A percentile compares a stretch with the other conserved stretches of the same genome.
Evolutionary conservation across 2,113 vertebrate genomes (phyloP).

Genomic region (Dendropsophus ebraccatus): DNA sequence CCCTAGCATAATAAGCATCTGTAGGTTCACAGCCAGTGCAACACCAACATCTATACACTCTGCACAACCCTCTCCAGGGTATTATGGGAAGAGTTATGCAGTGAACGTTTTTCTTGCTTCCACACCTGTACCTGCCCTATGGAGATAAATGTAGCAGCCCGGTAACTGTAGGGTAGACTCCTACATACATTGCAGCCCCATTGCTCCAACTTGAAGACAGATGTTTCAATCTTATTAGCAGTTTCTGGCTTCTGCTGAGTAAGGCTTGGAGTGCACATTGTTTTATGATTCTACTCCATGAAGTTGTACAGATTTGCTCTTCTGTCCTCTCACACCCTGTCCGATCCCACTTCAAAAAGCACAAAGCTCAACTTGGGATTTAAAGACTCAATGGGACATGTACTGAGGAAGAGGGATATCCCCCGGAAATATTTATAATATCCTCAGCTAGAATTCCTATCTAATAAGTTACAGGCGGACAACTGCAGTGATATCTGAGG

Average conservation of each 20-base stretch:
- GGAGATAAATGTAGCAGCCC: not conserved
- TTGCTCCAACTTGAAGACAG: conserved; percentile 1
- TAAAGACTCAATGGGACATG: conserved; percentile 42
- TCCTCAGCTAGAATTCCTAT: conserved; percentile 41
- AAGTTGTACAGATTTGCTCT: conserved; percentile 35
- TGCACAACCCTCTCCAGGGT: not conserved
- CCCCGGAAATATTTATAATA: conserved; percentile 47
- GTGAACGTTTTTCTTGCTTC: not conserved
- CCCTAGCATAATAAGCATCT: not conserved
- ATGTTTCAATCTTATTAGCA: conserved; percentile 10
- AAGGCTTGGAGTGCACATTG: not conserved
- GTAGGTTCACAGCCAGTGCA: not conserved
- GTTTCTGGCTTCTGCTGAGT: conserved; percentile 28
- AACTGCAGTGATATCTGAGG: conserved; percentile 13
- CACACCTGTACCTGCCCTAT: not conserved
- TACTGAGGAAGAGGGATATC: conserved; percentile 40
- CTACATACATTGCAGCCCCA: not conserved
- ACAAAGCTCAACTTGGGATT: conserved; percentile 47
- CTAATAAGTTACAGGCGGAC: conserved; percentile 45
- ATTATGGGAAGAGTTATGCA: not conserved
- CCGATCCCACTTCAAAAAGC: conserved; percentile 33
- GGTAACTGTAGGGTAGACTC: not conserved
- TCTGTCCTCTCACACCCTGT: conserved; percentile 38
- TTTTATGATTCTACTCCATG: conserved; percentile 10
- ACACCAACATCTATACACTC: not conserved